phyloP scores from a whole-genome alignment of 2,888 invertebrate genomes.

The Drosophila greeni region DNA sequence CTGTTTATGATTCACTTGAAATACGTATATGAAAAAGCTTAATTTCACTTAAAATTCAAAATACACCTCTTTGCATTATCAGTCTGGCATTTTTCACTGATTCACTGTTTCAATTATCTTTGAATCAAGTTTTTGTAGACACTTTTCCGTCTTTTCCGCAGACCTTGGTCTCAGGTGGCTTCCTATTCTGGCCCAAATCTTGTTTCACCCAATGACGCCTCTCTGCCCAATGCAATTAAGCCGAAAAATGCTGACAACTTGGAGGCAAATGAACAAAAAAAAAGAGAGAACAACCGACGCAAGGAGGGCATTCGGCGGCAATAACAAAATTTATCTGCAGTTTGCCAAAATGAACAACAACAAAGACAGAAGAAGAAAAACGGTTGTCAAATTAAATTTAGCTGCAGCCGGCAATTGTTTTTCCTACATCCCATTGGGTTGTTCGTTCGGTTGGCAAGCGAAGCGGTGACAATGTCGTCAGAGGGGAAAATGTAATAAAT shows the following conservation, averaged over 20 bases:
- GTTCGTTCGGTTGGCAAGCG: constrained; percentile 39
- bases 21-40: neutral
- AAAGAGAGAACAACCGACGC: neutral
- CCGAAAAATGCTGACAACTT: constrained; percentile 57
- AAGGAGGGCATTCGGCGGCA: constrained; percentile 36
- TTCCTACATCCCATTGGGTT: constrained; percentile 9
- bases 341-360: constrained; percentile 52
- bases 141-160: constrained; percentile 2
- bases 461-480: constrained; percentile 55
- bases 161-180: constrained; percentile 21
- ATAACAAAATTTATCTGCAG: constrained; percentile 49
- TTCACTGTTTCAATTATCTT: neutral
- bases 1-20: neutral
- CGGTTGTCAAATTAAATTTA: constrained; percentile 61
- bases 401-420: constrained; percentile 52
- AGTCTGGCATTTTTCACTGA: constrained; percentile 3
- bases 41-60: neutral
- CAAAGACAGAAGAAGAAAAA: constrained; percentile 26
- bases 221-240: constrained; percentile 54
- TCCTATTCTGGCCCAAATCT: constrained; percentile 4
- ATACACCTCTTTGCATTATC: neutral
- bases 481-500: constrained; percentile 54
- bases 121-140: constrained; percentile 1
- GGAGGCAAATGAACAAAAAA: constrained; percentile 36
- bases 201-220: constrained; percentile 36